Percentiles rank a stretch among this genome's conserved stretches.
These are phyloP conservation scores for Ceryle rudis DNA, from an alignment of 2,797 vertebrate genomes.

Conservation along the genomic window DNA sequence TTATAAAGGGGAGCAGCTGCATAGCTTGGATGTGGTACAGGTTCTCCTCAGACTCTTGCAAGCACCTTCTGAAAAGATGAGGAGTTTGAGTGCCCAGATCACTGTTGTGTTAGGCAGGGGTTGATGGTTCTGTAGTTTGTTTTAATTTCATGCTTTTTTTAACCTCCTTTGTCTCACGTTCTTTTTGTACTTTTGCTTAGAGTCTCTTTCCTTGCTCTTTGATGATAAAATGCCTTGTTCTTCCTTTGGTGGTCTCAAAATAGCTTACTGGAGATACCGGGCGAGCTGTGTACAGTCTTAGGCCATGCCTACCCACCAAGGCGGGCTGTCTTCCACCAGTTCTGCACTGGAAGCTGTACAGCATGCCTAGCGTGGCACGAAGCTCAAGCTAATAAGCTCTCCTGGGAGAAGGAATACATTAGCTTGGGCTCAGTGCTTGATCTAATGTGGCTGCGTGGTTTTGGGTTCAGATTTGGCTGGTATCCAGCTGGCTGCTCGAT, in stretches of 20 bases:
- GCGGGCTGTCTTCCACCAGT: background rate
- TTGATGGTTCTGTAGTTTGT: background rate
- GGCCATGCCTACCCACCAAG: background rate
- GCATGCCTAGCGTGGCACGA: background rate
- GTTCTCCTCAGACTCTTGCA: background rate
- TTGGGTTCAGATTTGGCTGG: background rate
- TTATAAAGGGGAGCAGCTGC: constrained; percentile 47
- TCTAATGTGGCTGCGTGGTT: background rate
- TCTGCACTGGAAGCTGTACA: background rate
- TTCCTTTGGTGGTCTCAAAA: background rate
- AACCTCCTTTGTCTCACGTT: background rate
- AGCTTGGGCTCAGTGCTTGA: background rate
- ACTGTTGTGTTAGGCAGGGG: background rate
- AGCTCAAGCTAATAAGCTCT: constrained; percentile 10
- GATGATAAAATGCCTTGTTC: background rate
- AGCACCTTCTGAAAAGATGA: background rate
- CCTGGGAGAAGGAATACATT: background rate
- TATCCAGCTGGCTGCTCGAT: background rate
- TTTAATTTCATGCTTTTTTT: background rate
- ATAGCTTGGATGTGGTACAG: constrained; percentile 44
- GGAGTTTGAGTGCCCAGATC: background rate
- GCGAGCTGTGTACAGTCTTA: background rate
- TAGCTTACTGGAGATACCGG: rapidly evolving
- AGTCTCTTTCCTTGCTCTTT: background rate
- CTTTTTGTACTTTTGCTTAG: background rate